A percentile compares a stretch with the other conserved stretches of the same genome.
phyloP scores from a whole-genome alignment of 2,888 invertebrate genomes.

The Chouioia cunea region DNA sequence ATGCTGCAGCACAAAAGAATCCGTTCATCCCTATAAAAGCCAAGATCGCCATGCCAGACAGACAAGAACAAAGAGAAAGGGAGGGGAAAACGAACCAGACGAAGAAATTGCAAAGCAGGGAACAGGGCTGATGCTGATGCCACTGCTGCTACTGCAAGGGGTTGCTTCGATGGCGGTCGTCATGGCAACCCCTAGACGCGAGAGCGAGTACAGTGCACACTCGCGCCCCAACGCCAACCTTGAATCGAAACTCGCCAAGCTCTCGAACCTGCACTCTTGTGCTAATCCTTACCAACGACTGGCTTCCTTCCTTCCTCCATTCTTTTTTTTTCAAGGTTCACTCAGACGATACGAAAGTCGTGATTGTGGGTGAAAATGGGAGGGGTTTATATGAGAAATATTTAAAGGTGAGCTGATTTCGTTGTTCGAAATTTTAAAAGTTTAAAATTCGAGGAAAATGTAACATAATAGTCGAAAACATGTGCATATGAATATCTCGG shows the following conservation, averaged over 20 bases:
- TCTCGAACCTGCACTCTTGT: neutral
- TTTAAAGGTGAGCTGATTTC: no score
- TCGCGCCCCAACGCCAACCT: constrained; percentile 58
- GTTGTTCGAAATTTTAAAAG: no score
- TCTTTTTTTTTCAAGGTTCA: constrained; percentile 15
- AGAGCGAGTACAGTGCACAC: constrained; percentile 61
- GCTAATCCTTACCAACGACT: neutral
- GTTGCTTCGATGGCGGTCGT: constrained; percentile 66
- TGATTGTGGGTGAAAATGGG: no score
- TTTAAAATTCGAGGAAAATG: no score
- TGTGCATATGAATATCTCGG: no score
- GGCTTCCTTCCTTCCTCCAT: neutral
- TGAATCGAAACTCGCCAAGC: constrained; percentile 55
- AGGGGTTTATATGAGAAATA: no score
- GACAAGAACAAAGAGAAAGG: constrained; percentile 10
- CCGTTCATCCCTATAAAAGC: no score
- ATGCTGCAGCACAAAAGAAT: no score
- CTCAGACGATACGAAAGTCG: no score
- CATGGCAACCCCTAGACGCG: constrained; percentile 66
- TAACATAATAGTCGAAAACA: no score
- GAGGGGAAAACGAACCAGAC: neutral
- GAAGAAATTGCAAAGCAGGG: constrained; percentile 23
- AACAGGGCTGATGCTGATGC: constrained; percentile 56
- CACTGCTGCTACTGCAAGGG: constrained; percentile 36
- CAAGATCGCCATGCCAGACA: constrained; percentile 4